Evolutionary conservation across 2,113 vertebrate species (phyloP), one percentile per base, ranked within the genome.

Genomic region (Oriolus oriolus): DNA sequence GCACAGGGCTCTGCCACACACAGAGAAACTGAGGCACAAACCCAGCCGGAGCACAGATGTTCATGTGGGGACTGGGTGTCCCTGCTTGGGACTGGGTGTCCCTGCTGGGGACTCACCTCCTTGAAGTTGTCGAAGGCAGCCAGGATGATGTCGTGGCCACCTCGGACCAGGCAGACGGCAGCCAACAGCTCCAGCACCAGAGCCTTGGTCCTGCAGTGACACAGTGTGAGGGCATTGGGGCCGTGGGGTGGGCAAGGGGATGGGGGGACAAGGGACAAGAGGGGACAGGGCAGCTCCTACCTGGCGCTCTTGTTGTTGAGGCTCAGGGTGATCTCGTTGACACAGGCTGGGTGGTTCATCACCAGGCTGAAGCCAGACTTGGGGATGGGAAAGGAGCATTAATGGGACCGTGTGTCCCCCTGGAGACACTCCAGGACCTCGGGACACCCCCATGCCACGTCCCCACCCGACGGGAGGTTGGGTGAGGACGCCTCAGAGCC

Each of bases 361-460:
- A 99, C 99, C 74, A 99, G 97, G 97, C 98, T 99, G 91, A 99
- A 99, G 49, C 99, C 99, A 41, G 99, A 99, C 99, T 99, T 81
- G 83, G 37, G 57, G 80, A 26, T 83, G 5, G 10, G 53, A 44
- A 93, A 64, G 21, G 28, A 47, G 27, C 20, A 10, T 93, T 84
- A 92, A 24, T 6, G 87, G 56, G 9, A 11, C 24, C 1, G 0
- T 2, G 13, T 4, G 12, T 42, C 22, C 33, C 31, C 41, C 30
- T 28, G 24, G 61, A 28, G 70, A 19, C 35, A 10, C 52, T n/a
- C 54, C 3, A 3, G 44, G 37, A 44, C 31, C 54, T 27, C 8
- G 59, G 44, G 35, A 54, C 33, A 28, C 4, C 39, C 47, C 68
- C 35, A 1, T 1, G 30, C 24, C 77, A 26, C 4, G 0, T 56